Percentiles rank a stretch among this genome's conserved stretches.
These are phyloP conservation scores for Tachystola acroxantha DNA, from an alignment of 2,888 invertebrate species.

Conservation along the genomic window DNA sequence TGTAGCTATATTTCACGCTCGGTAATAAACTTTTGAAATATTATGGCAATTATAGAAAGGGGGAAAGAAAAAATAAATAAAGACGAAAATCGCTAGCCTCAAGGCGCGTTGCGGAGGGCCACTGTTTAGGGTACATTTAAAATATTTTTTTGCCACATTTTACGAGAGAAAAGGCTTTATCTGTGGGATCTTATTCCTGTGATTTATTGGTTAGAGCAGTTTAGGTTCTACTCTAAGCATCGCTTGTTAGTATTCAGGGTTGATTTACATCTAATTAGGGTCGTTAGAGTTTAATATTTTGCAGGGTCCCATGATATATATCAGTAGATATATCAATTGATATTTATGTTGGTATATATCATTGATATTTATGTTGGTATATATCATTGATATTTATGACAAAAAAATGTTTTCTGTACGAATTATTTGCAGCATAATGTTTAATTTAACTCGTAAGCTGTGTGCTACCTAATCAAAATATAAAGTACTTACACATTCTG, in stretches of 20 bases:
- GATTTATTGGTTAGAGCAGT: conserved; percentile 56
- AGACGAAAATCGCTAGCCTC: conserved; percentile 53
- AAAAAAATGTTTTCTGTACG: no score
- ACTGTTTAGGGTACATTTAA: conserved; percentile 62
- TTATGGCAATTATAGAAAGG: conserved; percentile 58
- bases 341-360: no score
- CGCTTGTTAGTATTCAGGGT: conserved; percentile 64
- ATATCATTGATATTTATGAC: no score
- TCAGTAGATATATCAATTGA: no score
- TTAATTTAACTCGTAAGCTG: no score
- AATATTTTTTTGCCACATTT: conserved; percentile 40
- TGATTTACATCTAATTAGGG: conserved; percentile 69
- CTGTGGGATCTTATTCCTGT: conserved; percentile 51
- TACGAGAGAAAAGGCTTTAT: conserved; percentile 49
- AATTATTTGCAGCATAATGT: no score
- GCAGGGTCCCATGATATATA: no score
- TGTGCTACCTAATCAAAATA: no score
- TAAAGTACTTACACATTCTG: no score
- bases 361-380: no score
- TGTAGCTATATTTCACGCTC: conserved; percentile 45
- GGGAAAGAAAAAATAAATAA: conserved; percentile 47
- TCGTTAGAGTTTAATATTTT: conserved; percentile 43
- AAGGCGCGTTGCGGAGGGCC: conserved; percentile 58
- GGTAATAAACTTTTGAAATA: conserved; percentile 53
- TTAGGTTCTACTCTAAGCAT: conserved; percentile 40